Percentiles rank a stretch among this genome's conserved stretches.
Conservation (phyloP, 2,113 vertebrate species). For the Hipposideros armiger region DNA sequence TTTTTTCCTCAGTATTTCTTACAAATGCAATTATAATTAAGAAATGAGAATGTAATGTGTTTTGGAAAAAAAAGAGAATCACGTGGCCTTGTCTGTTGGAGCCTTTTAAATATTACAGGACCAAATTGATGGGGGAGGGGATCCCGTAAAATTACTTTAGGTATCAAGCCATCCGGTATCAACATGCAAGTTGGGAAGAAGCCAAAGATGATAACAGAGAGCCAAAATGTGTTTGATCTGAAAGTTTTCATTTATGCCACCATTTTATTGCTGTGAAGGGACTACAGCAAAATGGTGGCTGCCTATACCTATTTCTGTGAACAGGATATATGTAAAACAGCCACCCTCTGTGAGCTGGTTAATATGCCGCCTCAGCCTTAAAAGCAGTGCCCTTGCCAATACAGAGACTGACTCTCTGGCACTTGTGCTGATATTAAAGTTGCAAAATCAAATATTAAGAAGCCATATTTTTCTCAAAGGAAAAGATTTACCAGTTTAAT, state of each 20-base stretch:
- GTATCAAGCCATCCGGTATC: slow-evolving; percentile 79
- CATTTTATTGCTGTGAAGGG: slow-evolving; percentile 81
- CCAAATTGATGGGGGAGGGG: not conserved
- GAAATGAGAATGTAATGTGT: not conserved
- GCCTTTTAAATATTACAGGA: not conserved
- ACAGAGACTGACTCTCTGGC: not conserved
- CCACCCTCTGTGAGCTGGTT: slow-evolving; percentile 9
- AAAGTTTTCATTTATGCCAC: slow-evolving; percentile 85
- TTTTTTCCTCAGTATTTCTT: slow-evolving; percentile 56
- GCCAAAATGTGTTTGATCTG: slow-evolving; percentile 80
- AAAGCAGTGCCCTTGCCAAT: not conserved
- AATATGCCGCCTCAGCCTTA: not conserved
- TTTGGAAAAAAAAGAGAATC: slow-evolving; percentile 43
- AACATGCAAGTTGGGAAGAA: slow-evolving; percentile 81
- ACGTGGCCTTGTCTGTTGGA: not conserved
- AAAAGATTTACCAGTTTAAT: slow-evolving; percentile 82
- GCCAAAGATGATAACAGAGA: slow-evolving; percentile 81
- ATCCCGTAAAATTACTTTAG: slow-evolving; percentile 71
- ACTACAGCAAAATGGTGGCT: slow-evolving; percentile 84
- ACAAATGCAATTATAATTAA: slow-evolving; percentile 28
- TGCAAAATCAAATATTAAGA: slow-evolving; percentile 71
- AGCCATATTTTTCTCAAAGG: slow-evolving; percentile 71
- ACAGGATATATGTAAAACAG: slow-evolving; percentile 67
- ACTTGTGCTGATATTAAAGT: slow-evolving; percentile 60
- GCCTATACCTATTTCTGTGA: slow-evolving; percentile 49